These are phyloP conservation scores for Apostichopus parvimensis DNA, from an alignment of 35 echinoderm and acorn worm species.

Conservation along the genomic window DNA sequence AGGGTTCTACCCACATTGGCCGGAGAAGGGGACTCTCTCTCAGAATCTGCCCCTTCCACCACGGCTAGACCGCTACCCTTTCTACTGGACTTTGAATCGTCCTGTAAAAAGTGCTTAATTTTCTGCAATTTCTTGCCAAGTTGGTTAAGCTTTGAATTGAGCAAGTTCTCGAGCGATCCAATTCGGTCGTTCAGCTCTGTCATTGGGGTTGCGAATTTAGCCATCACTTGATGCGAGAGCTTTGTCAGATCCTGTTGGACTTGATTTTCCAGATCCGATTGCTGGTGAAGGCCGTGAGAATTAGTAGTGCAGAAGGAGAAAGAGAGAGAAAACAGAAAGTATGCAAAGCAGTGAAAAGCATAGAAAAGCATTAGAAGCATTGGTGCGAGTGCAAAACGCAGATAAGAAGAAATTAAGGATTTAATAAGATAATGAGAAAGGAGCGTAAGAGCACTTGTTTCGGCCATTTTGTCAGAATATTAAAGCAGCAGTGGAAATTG, in stretches of 20 bases:
- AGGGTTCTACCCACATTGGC: slow-evolving; percentile 34
- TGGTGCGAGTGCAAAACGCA: too few relatives aligned
- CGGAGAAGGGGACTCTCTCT: slow-evolving; percentile 3
- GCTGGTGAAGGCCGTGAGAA: background rate
- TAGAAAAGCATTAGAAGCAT: background rate
- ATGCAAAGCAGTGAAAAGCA: background rate
- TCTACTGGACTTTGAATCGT: background rate
- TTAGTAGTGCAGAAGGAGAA: background rate
- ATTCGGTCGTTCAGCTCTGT: slow-evolving; percentile 6
- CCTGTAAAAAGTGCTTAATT: slow-evolving; percentile 21
- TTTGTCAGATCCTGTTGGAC: slow-evolving; percentile 37
- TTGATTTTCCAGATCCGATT: slow-evolving; percentile 42
- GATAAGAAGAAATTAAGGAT: too few relatives aligned
- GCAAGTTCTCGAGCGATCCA: slow-evolving; percentile 6
- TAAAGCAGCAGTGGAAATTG: too few relatives aligned
- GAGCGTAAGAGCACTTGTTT: too few relatives aligned
- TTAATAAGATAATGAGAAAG: too few relatives aligned
- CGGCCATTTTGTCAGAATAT: too few relatives aligned
- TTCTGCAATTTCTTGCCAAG: slow-evolving; percentile 43
- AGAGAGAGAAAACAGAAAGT: background rate
- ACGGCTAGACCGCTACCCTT: background rate
- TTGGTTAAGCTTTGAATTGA: slow-evolving; percentile 46
- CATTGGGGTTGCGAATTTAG: background rate
- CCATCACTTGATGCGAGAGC: background rate
- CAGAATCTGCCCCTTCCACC: background rate